Evolutionary conservation across 2,797 vertebrate species (phyloP).

Genomic region (Gymnothorax reevesii): DNA sequence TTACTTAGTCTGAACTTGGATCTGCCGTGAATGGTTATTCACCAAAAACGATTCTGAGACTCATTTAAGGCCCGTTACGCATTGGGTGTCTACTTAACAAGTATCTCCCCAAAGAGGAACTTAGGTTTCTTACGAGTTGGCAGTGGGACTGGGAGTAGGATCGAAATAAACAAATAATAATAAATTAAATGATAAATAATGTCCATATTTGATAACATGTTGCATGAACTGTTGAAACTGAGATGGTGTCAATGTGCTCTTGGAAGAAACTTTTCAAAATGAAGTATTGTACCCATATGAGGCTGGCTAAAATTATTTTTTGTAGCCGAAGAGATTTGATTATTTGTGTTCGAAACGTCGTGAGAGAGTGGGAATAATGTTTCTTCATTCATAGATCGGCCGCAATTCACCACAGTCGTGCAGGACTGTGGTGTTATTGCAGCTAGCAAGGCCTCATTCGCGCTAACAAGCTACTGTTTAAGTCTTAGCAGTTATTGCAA

Average conservation of each 20-base stretch:
- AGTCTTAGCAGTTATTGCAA: slow-evolving; percentile 67
- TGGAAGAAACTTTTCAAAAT: neutral
- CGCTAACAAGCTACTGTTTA: slow-evolving; percentile 66
- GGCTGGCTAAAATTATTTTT: no score
- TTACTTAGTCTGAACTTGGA: neutral
- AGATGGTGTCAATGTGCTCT: neutral
- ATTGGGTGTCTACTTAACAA: neutral
- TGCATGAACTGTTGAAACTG: neutral
- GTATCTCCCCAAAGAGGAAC: neutral
- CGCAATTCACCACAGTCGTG: slow-evolving; percentile 36
- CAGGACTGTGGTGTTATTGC: slow-evolving; percentile 47
- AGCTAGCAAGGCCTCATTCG: slow-evolving; percentile 35
- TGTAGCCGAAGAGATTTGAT: neutral
- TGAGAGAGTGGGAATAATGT: neutral
- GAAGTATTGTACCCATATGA: neutral
- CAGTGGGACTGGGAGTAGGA: no score
- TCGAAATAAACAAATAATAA: no score
- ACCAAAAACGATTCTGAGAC: neutral
- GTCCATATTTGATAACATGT: neutral
- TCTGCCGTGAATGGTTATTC: neutral
- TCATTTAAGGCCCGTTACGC: neutral
- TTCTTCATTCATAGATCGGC: slow-evolving; percentile 27
- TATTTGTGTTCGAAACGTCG: neutral
- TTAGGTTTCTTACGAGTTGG: neutral
- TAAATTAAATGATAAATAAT: neutral